Conservation (phyloP, 2,797 vertebrate genomes). For the Tinamus major region DNA sequence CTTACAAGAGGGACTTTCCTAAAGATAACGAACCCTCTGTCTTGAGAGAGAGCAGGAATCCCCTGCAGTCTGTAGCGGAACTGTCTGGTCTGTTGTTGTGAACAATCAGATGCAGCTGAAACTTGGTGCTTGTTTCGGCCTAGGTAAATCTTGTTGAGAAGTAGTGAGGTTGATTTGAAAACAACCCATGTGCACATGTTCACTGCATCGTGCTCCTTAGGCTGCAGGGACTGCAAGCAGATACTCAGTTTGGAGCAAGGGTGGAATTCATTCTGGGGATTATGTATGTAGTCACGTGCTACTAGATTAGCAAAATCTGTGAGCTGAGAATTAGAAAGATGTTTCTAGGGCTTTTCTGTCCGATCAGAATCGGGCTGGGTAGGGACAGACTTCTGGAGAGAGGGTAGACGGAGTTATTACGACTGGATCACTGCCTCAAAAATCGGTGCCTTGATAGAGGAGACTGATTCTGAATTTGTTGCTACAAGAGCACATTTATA, state of each 20-base stretch:
- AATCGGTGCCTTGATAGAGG: background rate
- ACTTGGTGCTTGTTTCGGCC: constrained; percentile 19
- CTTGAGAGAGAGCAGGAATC: background rate
- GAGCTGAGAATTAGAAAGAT: background rate
- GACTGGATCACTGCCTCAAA: background rate
- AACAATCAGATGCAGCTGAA: background rate
- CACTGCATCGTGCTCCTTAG: background rate
- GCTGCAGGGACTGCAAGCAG: background rate
- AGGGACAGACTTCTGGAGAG: background rate
- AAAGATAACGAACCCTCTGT: background rate
- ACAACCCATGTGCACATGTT: background rate
- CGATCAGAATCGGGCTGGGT: background rate
- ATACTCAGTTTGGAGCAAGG: background rate
- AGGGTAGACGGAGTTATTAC: background rate
- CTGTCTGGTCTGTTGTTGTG: background rate
- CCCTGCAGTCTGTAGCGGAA: background rate
- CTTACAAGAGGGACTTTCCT: background rate
- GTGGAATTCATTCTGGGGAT: background rate
- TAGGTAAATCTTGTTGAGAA: background rate
- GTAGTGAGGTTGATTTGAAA: background rate
- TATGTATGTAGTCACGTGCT: background rate
- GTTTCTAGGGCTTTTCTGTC: background rate
- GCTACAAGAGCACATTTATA: background rate
- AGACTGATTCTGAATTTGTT: background rate
- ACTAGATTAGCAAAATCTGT: background rate